Evolutionary conservation across 2,888 invertebrate genomes (phyloP), one percentile per base, ranked within the genome.

Genomic region (Drosophila pseudotakahashii): DNA sequence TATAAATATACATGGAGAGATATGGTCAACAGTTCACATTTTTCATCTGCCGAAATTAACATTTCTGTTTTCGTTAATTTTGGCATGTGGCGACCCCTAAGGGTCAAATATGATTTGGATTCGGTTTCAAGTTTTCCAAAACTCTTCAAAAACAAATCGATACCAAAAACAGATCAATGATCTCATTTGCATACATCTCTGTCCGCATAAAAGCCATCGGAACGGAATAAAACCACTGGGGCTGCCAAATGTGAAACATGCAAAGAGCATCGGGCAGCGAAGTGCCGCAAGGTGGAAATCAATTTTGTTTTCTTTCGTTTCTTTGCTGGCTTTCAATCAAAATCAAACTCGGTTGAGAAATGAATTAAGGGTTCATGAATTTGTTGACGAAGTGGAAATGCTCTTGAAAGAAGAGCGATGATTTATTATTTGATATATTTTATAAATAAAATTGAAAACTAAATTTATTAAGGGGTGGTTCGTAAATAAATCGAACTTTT

Each of bases 161-260:
- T 85, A 89, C 84, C 86, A 85, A 77, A 82, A 84, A 77, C 84
- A 85, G 89, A 85, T 89, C 89, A 85, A 89, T 85, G 84, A 88
- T 85, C 84, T 85, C 89, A 85, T 85, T 85, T 89, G 89, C 89
- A 89, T 89, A 82, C 76, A 64, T 64, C 66, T 64, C 23, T 48
- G 48, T 39, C 62, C 26, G n/a, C 34, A 62, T 42, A 57, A 41
- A 64, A 60, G 48, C 59, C 60, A 66, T 52, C 53, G 34, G 34
- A 67, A 67, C 57, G 57, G 52, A 73, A 51, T 16, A 23, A 47
- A 59, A 50, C 42, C 53, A 55, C 19, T 64, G 48, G 34, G 78
- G 82, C 79, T 79, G 79, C 87, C 75, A 80, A 83, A 80, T 81
- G 84, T 86, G 75, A 86, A 80, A 82, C 88, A 88, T 86, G 80